Evolutionary conservation across 2,113 vertebrate species (phyloP).

Genomic region (Xyrauchen texanus): DNA sequence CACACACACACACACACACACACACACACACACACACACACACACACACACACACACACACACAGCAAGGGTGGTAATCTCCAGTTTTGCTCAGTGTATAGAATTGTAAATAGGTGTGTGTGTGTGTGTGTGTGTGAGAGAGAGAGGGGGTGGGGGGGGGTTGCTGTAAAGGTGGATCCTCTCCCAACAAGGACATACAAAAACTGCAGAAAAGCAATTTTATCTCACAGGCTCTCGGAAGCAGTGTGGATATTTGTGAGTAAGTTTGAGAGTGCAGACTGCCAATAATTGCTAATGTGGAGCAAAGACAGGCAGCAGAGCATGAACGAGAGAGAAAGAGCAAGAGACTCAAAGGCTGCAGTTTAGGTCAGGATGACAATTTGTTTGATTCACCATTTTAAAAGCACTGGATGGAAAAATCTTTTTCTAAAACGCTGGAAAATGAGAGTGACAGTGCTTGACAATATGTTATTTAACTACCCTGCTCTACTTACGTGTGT

Average conservation of each 20-base stretch:
- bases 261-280: slow-evolving; percentile 53
- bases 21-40: neutral
- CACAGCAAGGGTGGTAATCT: slow-evolving; percentile 57
- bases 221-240: slow-evolving; percentile 65
- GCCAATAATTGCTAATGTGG: slow-evolving; percentile 74
- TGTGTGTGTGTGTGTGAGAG: slow-evolving; percentile 9
- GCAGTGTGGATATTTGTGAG: slow-evolving; percentile 54
- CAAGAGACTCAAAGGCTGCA: slow-evolving; percentile 29
- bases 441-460: neutral
- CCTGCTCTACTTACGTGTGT: too few species aligned
- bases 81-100: slow-evolving; percentile 19
- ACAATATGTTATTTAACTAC: neutral
- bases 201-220: slow-evolving; percentile 49
- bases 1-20: slow-evolving; percentile 54
- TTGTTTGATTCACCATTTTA: slow-evolving; percentile 27
- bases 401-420: slow-evolving; percentile 1
- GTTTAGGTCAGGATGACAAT: slow-evolving; percentile 10
- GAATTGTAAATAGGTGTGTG: slow-evolving; percentile 5
- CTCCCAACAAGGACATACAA: slow-evolving; percentile 28
- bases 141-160: neutral
- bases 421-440: too few species aligned
- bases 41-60: slow-evolving; percentile 50
- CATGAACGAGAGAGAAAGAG: slow-evolving; percentile 46
- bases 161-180: slow-evolving; percentile 21
- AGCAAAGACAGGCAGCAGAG: slow-evolving; percentile 68